Percentiles rank a stretch among this genome's conserved stretches.
phyloP scores from a whole-genome alignment of 2,113 vertebrate species.

The Lamprotornis superbus region DNA sequence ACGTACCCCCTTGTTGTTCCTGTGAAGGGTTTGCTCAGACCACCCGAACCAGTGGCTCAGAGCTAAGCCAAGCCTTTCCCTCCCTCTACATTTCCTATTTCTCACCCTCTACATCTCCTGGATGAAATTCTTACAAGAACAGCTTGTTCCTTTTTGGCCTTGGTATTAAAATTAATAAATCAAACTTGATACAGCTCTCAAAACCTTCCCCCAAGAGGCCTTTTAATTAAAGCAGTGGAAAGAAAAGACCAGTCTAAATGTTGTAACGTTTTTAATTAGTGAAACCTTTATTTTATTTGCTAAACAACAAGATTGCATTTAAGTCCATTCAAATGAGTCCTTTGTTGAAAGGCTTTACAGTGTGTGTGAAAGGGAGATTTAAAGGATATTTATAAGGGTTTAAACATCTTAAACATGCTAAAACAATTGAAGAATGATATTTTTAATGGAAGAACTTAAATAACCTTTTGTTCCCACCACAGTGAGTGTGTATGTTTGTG shows the following conservation, averaged over 20 bases:
- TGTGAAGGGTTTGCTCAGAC: neutral
- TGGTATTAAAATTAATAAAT: neutral
- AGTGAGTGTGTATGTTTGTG: neutral
- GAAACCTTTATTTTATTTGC: conserved; percentile 52
- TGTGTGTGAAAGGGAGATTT: conserved; percentile 15
- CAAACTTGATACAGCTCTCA: neutral
- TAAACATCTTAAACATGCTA: conserved; percentile 21
- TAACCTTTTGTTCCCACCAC: neutral
- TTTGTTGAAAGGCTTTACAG: neutral
- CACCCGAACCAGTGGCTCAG: neutral
- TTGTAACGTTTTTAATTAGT: conserved; percentile 54
- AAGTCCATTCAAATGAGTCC: conserved; percentile 38
- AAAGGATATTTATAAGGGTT: conserved; percentile 33
- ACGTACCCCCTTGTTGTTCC: neutral
- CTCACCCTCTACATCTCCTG: neutral
- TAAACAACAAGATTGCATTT: conserved; percentile 50
- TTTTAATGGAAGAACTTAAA: conserved; percentile 21
- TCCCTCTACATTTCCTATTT: neutral
- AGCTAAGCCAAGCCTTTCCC: neutral
- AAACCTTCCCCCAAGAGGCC: conserved; percentile 33
- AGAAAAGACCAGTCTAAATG: conserved; percentile 36
- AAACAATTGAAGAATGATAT: conserved; percentile 27
- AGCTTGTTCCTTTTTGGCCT: conserved; percentile 11
- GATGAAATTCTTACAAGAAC: conserved; percentile 10
- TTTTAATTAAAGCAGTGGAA: conserved; percentile 52